phyloP scores from a whole-genome alignment of 2,888 invertebrate genomes.

The Tiphia femorata region DNA sequence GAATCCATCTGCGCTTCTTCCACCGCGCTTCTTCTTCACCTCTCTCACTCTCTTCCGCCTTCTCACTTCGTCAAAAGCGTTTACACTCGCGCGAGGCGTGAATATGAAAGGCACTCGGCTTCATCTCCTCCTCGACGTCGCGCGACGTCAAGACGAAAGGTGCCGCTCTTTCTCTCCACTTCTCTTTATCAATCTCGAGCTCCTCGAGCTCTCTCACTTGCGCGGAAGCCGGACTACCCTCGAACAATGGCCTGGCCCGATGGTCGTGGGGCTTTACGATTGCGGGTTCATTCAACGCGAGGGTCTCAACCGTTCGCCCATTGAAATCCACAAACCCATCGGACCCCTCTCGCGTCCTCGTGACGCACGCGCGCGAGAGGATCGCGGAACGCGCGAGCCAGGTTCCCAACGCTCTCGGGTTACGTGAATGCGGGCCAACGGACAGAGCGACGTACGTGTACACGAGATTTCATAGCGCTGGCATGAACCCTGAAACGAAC shows the following conservation, averaged over 20 bases:
- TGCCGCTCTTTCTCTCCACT: constrained; percentile 24
- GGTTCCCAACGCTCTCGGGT: constrained; percentile 61
- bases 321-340: neutral
- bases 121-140: too few relatives aligned
- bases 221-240: neutral
- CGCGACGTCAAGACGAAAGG: constrained; percentile 10
- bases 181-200: constrained; percentile 9
- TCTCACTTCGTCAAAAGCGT: too few relatives aligned
- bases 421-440: constrained; percentile 54
- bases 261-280: too few relatives aligned
- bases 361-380: too few relatives aligned
- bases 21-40: too few relatives aligned
- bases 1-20: too few relatives aligned
- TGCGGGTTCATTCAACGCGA: too few relatives aligned
- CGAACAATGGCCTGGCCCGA: neutral
- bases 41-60: too few relatives aligned
- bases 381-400: constrained; percentile 8
- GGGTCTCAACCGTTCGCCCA: neutral
- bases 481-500: constrained; percentile 17
- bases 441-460: neutral
- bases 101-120: too few relatives aligned
- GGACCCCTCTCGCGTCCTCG: neutral
- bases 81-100: too few relatives aligned
- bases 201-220: neutral
- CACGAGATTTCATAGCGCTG: constrained; percentile 10